Conservation (phyloP, 2,888 invertebrate species). For the Lepidonotus clava region DNA sequence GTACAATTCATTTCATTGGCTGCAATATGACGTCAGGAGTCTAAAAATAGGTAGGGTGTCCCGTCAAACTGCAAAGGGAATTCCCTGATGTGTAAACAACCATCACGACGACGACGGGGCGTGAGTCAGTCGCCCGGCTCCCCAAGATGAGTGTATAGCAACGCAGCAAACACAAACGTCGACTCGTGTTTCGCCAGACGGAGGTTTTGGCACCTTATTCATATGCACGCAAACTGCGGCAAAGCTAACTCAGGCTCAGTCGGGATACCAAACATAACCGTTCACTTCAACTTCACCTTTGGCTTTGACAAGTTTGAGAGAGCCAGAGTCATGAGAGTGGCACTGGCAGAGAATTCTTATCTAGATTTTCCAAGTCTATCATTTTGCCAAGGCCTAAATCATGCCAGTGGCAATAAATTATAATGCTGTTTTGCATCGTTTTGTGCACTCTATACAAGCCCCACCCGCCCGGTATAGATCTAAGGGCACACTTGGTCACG, state of each 20-base stretch:
- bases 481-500: too few relatives aligned
- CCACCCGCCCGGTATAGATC: too few relatives aligned
- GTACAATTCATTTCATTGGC: background rate
- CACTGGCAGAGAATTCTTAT: too few relatives aligned
- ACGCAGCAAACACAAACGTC: background rate
- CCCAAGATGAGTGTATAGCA: constrained; percentile 28
- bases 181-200: background rate
- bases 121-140: background rate
- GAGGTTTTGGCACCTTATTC: background rate
- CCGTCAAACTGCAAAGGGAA: background rate
- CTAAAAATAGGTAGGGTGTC: constrained; percentile 1
- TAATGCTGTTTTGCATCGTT: too few relatives aligned
- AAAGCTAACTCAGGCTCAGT: background rate
- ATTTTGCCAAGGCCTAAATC: too few relatives aligned
- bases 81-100: background rate
- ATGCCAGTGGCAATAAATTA: too few relatives aligned
- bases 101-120: constrained; percentile 6
- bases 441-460: too few relatives aligned
- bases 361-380: too few relatives aligned
- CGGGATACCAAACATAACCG: too few relatives aligned
- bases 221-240: background rate
- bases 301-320: too few relatives aligned
- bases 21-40: background rate
- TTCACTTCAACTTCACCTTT: too few relatives aligned
- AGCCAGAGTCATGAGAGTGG: too few relatives aligned